phyloP scores from a whole-genome alignment of 2,888 invertebrate species.

The Caenorhabditis angaria region DNA sequence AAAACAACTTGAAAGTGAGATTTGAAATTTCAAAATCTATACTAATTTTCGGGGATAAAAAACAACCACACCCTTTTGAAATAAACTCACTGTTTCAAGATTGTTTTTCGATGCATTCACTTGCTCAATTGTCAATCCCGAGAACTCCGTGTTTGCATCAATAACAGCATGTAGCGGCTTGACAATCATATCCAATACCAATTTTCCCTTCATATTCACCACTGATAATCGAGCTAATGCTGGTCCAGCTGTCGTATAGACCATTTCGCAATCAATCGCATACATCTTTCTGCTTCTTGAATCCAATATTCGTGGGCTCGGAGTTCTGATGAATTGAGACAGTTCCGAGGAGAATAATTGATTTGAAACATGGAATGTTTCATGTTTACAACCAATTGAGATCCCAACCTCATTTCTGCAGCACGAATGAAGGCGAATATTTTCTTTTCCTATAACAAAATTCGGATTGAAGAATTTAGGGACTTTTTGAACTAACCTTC shows the following conservation, averaged over 20 bases:
- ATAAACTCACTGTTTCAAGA: slow-evolving; percentile 45
- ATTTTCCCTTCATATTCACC: slow-evolving; percentile 75
- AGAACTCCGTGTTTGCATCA: slow-evolving; percentile 91
- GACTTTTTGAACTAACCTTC: slow-evolving; percentile 15
- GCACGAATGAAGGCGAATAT: too few relatives aligned
- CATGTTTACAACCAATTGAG: too few relatives aligned
- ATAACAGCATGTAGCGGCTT: slow-evolving; percentile 82
- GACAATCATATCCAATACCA: slow-evolving; percentile 88
- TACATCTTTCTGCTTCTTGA: slow-evolving; percentile 76
- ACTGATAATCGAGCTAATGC: slow-evolving; percentile 65
- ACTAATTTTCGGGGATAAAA: too few relatives aligned
- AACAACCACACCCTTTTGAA: too few relatives aligned
- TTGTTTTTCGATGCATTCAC: slow-evolving; percentile 82
- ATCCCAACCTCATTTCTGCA: too few relatives aligned
- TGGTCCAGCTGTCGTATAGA: slow-evolving; percentile 64
- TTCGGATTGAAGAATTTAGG: too few relatives aligned
- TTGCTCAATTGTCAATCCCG: slow-evolving; percentile 89
- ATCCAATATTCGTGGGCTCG: too few relatives aligned
- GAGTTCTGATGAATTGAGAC: too few relatives aligned
- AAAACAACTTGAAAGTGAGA: too few relatives aligned
- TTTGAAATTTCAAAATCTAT: too few relatives aligned
- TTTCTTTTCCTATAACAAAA: slow-evolving; percentile 18
- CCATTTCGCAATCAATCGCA: slow-evolving; percentile 89
- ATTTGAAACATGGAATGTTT: too few relatives aligned
- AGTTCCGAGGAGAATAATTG: too few relatives aligned